These are phyloP conservation scores for Protonibea diacanthus DNA, from an alignment of 2,797 vertebrate genomes.

Conservation along the genomic window DNA sequence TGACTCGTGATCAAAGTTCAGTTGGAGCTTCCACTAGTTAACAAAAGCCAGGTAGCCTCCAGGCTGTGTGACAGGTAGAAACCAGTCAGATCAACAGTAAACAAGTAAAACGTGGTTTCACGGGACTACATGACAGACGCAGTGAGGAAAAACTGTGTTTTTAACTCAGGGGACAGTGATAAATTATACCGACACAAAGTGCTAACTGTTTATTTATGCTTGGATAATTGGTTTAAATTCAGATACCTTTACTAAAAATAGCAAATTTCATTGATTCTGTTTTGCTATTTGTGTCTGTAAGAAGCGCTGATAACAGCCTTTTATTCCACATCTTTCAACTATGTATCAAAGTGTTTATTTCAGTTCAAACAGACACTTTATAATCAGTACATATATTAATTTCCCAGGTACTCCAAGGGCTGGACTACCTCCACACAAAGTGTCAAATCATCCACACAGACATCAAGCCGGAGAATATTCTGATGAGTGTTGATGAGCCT, in stretches of 20 bases:
- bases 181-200: not conserved
- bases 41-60: conserved; percentile 15
- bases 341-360: not conserved
- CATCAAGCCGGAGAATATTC: conserved; percentile 97
- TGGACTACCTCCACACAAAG: conserved; percentile 97
- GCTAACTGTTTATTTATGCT: not conserved
- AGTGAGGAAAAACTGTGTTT: not conserved
- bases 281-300: not conserved
- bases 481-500: conserved; percentile 94
- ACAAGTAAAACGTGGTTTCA: not conserved
- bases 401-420: conserved; percentile 93
- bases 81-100: conserved; percentile 37
- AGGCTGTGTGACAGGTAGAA: conserved; percentile 23
- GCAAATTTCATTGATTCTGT: not conserved
- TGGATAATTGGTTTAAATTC: not conserved
- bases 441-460: conserved; percentile 99
- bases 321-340: not conserved
- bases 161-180: not conserved
- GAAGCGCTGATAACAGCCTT: not conserved
- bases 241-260: not conserved
- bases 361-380: not conserved
- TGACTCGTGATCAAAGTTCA: conserved; percentile 18
- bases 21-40: conserved; percentile 8
- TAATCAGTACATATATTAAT: not conserved
- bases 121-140: not conserved